Percentiles rank a stretch among this genome's conserved stretches.
Evolutionary conservation across 2,888 invertebrate genomes (phyloP).

Genomic region (Smittia sp.): DNA sequence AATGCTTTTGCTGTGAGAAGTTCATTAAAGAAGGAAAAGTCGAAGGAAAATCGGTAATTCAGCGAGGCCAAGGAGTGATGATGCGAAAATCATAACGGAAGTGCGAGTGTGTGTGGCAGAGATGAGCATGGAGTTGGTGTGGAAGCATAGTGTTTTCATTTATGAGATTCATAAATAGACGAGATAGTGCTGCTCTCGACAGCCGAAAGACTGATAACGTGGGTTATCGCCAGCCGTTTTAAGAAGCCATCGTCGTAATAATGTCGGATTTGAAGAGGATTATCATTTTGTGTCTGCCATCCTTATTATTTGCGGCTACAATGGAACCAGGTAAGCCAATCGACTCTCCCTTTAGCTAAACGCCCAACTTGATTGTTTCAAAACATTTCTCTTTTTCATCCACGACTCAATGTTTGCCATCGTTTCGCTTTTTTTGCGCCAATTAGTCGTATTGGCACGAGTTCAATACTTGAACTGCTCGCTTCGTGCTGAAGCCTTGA

Average conservation of each 20-base stretch:
- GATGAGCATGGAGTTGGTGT: constrained; percentile 31
- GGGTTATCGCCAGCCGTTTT: constrained; percentile 8
- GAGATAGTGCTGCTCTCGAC: background rate
- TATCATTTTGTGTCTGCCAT: constrained; percentile 54
- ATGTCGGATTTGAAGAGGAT: constrained; percentile 45
- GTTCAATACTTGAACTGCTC: constrained; percentile 19
- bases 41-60: background rate
- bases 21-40: background rate
- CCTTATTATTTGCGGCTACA: constrained; percentile 53
- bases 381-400: background rate
- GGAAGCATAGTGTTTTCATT: constrained; percentile 38
- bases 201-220: background rate
- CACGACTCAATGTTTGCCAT: background rate
- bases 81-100: constrained; percentile 15
- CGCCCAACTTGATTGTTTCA: background rate
- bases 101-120: background rate
- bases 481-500: constrained; percentile 13
- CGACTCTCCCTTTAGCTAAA: background rate
- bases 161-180: constrained; percentile 41
- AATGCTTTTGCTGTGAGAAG: background rate
- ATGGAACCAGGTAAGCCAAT: constrained; percentile 52
- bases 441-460: constrained; percentile 22
- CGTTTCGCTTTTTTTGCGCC: background rate
- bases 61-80: background rate
- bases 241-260: constrained; percentile 20